These are phyloP conservation scores for Athalia cordata DNA, from an alignment of 2,888 invertebrate genomes.

Conservation along the genomic window DNA sequence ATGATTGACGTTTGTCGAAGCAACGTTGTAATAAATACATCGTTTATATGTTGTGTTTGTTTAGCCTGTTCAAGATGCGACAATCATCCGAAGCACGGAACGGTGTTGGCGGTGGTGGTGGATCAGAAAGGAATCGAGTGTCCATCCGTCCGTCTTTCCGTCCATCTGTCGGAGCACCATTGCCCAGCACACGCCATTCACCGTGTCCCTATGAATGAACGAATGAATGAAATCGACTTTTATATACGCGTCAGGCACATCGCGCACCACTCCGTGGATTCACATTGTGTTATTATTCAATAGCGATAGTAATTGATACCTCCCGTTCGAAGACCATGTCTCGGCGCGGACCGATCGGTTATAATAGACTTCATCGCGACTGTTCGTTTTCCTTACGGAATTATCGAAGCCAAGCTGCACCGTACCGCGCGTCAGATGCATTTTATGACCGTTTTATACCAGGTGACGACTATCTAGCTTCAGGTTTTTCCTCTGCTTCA, in stretches of 20 bases:
- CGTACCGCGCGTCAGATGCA: neutral
- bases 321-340: slow-evolving; percentile 32
- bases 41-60: slow-evolving; percentile 12
- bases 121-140: slow-evolving; percentile 32
- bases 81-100: slow-evolving; percentile 2
- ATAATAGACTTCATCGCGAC: neutral
- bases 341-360: neutral
- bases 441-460: slow-evolving; percentile 1
- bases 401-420: neutral
- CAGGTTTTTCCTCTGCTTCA: neutral
- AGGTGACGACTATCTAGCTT: neutral
- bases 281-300: slow-evolving; percentile 67
- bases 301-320: slow-evolving; percentile 67
- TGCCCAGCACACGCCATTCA: slow-evolving; percentile 64
- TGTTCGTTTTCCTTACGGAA: neutral
- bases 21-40: no score
- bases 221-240: slow-evolving; percentile 62
- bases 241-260: slow-evolving; percentile 56
- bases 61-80: slow-evolving; percentile 4
- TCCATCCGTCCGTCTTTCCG: slow-evolving; percentile 18
- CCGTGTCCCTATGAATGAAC: slow-evolving; percentile 70
- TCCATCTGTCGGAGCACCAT: slow-evolving; percentile 9
- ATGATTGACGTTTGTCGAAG: no score
- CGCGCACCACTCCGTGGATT: slow-evolving; percentile 53
- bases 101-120: neutral